Conservation (phyloP, 2,797 vertebrate species). For the Varecia variegata region DNA sequence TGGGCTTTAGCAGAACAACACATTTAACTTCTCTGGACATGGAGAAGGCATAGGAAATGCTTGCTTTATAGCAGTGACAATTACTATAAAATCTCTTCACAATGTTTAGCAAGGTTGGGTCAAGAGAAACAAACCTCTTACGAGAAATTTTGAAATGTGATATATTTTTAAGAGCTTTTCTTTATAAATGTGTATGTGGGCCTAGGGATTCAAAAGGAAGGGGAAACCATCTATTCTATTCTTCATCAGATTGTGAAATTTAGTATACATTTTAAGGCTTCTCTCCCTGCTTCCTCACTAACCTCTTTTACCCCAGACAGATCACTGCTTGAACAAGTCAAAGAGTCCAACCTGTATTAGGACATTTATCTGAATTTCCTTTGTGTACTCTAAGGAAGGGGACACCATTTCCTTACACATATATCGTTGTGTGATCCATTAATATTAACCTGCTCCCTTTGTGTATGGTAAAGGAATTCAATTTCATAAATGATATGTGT, state of each 20-base stretch:
- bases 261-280: background rate
- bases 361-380: background rate
- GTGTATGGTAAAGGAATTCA: background rate
- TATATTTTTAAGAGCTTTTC: background rate
- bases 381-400: background rate
- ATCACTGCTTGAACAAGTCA: background rate
- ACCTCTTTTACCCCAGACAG: background rate
- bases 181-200: background rate
- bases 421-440: background rate
- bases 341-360: background rate
- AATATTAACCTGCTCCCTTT: background rate
- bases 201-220: background rate
- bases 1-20: background rate
- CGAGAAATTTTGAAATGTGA: background rate
- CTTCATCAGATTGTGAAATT: background rate
- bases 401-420: background rate
- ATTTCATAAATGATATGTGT: background rate
- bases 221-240: background rate
- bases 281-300: background rate
- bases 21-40: background rate
- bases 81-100: background rate
- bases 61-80: background rate
- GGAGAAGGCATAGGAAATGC: background rate
- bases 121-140: background rate
- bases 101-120: background rate